A percentile compares a stretch with the other conserved stretches of the same genome.
phyloP scores from a whole-genome alignment of 2,888 invertebrate species.

The Agrenia bidenticulata region DNA sequence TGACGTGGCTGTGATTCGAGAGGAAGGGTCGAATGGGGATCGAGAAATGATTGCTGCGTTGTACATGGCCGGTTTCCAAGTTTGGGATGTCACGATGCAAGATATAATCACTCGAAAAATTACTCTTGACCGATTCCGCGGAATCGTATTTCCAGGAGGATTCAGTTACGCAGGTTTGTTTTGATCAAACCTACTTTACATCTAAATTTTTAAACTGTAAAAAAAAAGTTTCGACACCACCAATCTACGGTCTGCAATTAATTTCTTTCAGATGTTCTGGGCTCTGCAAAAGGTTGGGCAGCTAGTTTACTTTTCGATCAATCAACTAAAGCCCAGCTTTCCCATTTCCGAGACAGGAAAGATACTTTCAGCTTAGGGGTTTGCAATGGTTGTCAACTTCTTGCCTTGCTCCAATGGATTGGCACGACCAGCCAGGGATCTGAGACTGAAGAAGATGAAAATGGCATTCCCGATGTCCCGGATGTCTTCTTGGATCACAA shows the following conservation, averaged over 20 bases:
- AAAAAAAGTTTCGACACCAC: too few species aligned
- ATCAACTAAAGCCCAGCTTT: slow-evolving; percentile 72
- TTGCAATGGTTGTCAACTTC: slow-evolving; percentile 98
- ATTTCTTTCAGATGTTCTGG: slow-evolving; percentile 73
- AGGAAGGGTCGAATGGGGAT: slow-evolving; percentile 97
- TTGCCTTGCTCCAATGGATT: slow-evolving; percentile 91
- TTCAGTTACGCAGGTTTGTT: slow-evolving; percentile 89
- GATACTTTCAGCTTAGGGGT: slow-evolving; percentile 95
- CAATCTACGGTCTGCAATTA: too few species aligned
- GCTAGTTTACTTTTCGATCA: slow-evolving; percentile 83
- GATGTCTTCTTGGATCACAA: slow-evolving; percentile 80
- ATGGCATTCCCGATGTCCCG: slow-evolving; percentile 56
- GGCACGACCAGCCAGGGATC: slow-evolving; percentile 32
- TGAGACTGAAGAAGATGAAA: slow-evolving; percentile 32
- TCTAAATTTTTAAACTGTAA: too few species aligned
- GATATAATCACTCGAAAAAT: slow-evolving; percentile 74
- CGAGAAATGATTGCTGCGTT: slow-evolving; percentile 90
- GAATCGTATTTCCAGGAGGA: slow-evolving; percentile 95
- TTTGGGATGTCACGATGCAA: slow-evolving; percentile 93
- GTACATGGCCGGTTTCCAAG: slow-evolving; percentile 74
- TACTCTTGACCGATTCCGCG: slow-evolving; percentile 77
- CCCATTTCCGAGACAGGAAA: slow-evolving; percentile 69
- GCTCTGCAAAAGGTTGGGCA: slow-evolving; percentile 98
- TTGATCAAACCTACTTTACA: not conserved
- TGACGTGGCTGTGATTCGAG: slow-evolving; percentile 88